Base-by-base conservation (phyloP, 2,888 invertebrate genomes). In the Euzophera pinguis region DNA sequence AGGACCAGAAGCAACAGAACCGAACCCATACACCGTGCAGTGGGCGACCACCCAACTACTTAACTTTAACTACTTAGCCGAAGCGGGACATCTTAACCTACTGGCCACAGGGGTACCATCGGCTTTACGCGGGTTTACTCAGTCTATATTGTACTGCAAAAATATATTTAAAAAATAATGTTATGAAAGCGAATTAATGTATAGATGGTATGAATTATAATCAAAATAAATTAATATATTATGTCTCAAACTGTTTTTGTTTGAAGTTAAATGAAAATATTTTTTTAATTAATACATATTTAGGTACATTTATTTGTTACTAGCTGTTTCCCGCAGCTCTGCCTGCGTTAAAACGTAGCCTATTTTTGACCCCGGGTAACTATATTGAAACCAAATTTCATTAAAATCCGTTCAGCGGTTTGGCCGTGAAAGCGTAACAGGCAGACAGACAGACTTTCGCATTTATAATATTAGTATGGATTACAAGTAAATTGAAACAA, bases 41-140 rank as follows among this genome's bases (percentile, higher is more conserved):
- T 84, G 85, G 87, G 85, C 88, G 0, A 68, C 72, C 2, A 49
- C 50, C 0, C 75, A 84, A 55, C 74, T 91, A 0, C 39, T 73
- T 1, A 67, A 69, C 16, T 82, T 80, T 0, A 73, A 78, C 42
- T 79, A 65, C 47, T 47, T 75, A 1, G 83, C 89, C 0, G 90
- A 91, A 54, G 90, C 88, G 0, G 90, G 90, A 1, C 80, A 86
- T 47, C 59, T 91, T 0, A 71, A 76, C 27, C 67, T 90, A 0
- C 52, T 80, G 52, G 64, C 67, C 4, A 57, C 72, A 2, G 80
- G 84, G 0, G 73, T 83, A 0, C 90, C 90, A 0, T 34, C 72
- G 0, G 57, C 84, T 1, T 68, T 90, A 1, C 72, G 81, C 9
- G 81, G 84, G 0, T 91, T 90, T 62, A 71, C 84, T 0, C 78